A percentile compares a stretch with the other conserved stretches of the same genome.
These are phyloP conservation scores for Otolemur garnettii DNA, from an alignment of 2,113 vertebrate species.

Conservation along the genomic window DNA sequence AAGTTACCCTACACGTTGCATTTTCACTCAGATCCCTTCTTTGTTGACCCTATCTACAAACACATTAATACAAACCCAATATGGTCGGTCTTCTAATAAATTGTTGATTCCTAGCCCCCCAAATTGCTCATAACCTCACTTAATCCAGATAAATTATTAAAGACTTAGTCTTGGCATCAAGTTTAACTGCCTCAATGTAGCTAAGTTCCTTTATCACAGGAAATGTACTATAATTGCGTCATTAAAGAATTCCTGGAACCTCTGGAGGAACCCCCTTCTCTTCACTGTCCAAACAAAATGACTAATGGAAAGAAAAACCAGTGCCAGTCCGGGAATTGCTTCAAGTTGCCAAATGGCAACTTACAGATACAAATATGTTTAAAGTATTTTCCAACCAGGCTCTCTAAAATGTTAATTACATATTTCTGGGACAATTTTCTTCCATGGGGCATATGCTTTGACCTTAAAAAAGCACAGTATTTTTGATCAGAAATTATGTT, in stretches of 20 bases:
- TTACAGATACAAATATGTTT: not conserved
- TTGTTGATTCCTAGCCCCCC: not conserved
- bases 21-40: not conserved
- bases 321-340: not conserved
- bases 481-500: conserved; percentile 25
- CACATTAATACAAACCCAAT: not conserved
- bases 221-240: not conserved
- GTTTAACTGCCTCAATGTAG: not conserved
- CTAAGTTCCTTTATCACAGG: not conserved
- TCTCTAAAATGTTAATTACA: not conserved
- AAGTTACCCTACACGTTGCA: not conserved
- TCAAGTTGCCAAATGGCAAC: conserved; percentile 26
- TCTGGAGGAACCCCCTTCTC: not conserved
- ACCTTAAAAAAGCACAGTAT: conserved; percentile 29
- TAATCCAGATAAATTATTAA: not conserved
- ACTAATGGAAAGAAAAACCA: not conserved
- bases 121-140: not conserved
- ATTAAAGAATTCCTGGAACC: conserved; percentile 53
- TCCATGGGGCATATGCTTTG: not conserved
- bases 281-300: conserved; percentile 11
- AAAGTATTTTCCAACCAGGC: not conserved
- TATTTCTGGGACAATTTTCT: not conserved
- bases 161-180: not conserved
- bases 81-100: not conserved
- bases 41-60: not conserved